These are phyloP conservation scores for Amphilophus citrinellus DNA, from an alignment of 2,113 vertebrate species.

Conservation along the genomic window DNA sequence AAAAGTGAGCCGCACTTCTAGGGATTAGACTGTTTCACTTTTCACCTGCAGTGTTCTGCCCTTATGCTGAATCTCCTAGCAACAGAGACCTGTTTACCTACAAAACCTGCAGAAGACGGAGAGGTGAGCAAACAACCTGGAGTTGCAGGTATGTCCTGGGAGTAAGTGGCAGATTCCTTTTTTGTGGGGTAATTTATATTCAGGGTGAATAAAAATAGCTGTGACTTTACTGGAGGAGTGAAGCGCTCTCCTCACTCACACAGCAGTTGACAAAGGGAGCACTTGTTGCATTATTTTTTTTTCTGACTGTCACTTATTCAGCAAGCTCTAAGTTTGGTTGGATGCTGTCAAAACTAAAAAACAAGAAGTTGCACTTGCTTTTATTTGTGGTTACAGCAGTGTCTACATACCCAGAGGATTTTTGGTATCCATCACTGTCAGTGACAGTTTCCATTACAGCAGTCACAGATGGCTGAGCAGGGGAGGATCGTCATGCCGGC, in stretches of 20 bases:
- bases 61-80: constrained; percentile 58
- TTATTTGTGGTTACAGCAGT: constrained; percentile 50
- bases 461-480: constrained; percentile 65
- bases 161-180: background rate
- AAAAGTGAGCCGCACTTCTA: no score
- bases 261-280: background rate
- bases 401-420: constrained; percentile 27
- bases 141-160: constrained; percentile 36
- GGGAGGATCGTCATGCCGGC: constrained; percentile 24
- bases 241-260: background rate
- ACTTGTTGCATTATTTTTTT: constrained; percentile 14
- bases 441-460: constrained; percentile 67
- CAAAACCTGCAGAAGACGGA: constrained; percentile 19
- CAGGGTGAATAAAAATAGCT: background rate
- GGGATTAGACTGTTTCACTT: background rate
- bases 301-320: constrained; percentile 11
- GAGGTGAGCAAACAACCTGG: constrained; percentile 35
- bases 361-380: constrained; percentile 29
- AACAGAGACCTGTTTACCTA: constrained; percentile 63
- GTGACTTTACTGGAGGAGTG: background rate
- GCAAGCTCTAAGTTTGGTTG: background rate
- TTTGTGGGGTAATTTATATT: constrained; percentile 5
- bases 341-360: constrained; percentile 24
- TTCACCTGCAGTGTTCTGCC: constrained; percentile 8
- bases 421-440: constrained; percentile 58